Evolutionary conservation across 2,797 vertebrate genomes (phyloP), one percentile per base, ranked within the genome.

Genomic region (Pseudotriccus pelzelni): DNA sequence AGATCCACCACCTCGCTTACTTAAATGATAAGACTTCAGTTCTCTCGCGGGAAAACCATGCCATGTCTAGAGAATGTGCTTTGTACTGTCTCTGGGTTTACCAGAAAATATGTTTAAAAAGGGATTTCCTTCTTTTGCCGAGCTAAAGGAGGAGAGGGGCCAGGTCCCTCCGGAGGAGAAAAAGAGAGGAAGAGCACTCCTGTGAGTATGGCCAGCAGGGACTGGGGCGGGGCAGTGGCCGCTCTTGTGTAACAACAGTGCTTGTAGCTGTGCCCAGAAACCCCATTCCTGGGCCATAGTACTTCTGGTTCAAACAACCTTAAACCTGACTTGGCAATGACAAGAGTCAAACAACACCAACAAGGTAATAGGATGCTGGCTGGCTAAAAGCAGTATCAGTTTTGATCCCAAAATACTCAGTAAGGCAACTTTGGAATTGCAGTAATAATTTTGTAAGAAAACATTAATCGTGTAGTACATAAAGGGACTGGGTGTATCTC

Each of bases 121-220:
- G 17, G 5, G 5, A 46, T 55, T 70, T 59, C 19, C 4, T 37
- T 63, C 13, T 39, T 70, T 46, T 46, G 22, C 20, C 34, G 46
- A 79, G 36, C 0, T 0, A 46, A 2, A 4, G 0, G 7, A 15
- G 17, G 19, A 39, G 50, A 69, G 10, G 18, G 11, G 7, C 18
- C 27, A 39, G 32, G 20, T 30, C 25, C 5, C 58, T 44, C 53
- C 17, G 16, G 39, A 30, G 12, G 41, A 59, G 23, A 58, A 22
- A 44, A 64, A 34, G 32, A 39, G 17, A 47, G 32, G 34, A 64
- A 80, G n/a, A 62, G 14, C 2, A 21, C 28, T 77, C 25, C n/a
- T 41, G 32, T 2, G 2, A 68, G 27, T 8, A 11, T 14, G 46
- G n/a, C 28, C 64, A 36, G n/a, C 16, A 46, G 49, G 27, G 3